phyloP scores from a whole-genome alignment of 1,140 invertebrate species.

The Phortica variegata region DNA sequence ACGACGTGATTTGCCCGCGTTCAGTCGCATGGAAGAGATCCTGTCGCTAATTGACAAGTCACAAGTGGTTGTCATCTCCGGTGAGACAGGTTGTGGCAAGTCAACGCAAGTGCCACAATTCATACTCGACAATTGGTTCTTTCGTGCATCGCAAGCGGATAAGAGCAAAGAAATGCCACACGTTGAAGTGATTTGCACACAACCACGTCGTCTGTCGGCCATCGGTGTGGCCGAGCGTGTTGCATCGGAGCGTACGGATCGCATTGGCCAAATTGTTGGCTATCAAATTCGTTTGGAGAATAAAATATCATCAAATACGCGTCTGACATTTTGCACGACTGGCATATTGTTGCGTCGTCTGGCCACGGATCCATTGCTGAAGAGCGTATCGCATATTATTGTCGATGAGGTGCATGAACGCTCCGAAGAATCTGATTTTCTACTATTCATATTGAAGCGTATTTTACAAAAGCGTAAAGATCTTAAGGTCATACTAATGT shows the following conservation, averaged over 20 bases:
- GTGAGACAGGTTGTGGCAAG: slow-evolving; percentile 87
- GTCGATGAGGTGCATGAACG: slow-evolving; percentile 93
- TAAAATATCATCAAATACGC: slow-evolving; percentile 74
- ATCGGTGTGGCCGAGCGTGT: slow-evolving; percentile 90
- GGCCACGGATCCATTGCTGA: slow-evolving; percentile 70
- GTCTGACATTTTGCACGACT: slow-evolving; percentile 86
- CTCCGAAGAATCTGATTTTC: slow-evolving; percentile 83
- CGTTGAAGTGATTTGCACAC: slow-evolving; percentile 80
- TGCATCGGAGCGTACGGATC: slow-evolving; percentile 80
- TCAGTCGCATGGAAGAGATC: slow-evolving; percentile 66
- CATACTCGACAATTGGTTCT: slow-evolving; percentile 77
- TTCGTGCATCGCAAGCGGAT: slow-evolving; percentile 20
- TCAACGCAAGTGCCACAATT: slow-evolving; percentile 91
- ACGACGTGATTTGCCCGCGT: slow-evolving; percentile 69
- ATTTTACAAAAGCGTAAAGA: slow-evolving; percentile 69
- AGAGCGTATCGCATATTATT: slow-evolving; percentile 74
- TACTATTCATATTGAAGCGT: slow-evolving; percentile 77
- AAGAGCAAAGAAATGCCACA: slow-evolving; percentile 31
- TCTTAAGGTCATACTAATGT: slow-evolving; percentile 83
- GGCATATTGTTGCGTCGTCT: slow-evolving; percentile 84
- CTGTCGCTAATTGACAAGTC: slow-evolving; percentile 65
- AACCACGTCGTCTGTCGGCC: slow-evolving; percentile 89
- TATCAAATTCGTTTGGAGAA: slow-evolving; percentile 83
- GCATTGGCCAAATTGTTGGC: slow-evolving; percentile 78
- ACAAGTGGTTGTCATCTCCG: slow-evolving; percentile 77